Evolutionary conservation across 53 echinoderm and acorn worm genomes (phyloP).

Genomic region (Hippasteria phrygiana): DNA sequence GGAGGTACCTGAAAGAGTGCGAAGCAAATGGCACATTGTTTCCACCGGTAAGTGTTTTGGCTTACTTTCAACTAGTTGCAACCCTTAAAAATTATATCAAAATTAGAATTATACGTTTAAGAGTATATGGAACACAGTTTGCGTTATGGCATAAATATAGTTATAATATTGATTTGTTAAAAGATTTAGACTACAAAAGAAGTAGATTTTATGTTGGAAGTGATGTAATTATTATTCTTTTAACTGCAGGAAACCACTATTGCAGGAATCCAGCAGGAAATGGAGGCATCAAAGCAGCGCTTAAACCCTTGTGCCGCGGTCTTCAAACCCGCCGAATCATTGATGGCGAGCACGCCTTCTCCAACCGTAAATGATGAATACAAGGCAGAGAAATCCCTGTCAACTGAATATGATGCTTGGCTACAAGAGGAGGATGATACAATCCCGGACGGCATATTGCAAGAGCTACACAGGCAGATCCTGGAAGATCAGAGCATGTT

Average conservation of each 20-base stretch:
- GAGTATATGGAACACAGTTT: too few species aligned
- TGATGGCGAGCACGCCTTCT: not conserved
- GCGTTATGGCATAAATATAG: too few species aligned
- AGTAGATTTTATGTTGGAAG: too few species aligned
- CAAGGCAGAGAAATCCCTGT: not conserved
- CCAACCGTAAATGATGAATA: not conserved
- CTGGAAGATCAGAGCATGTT: conserved; percentile 45
- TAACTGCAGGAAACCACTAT: conserved; percentile 59
- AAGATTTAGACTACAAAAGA: too few species aligned
- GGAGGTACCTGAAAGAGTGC: conserved; percentile 74
- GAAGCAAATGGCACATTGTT: conserved; percentile 54
- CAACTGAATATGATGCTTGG: conserved; percentile 21
- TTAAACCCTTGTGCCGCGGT: conserved; percentile 77
- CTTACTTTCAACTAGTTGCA: not conserved
- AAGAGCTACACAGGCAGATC: conserved; percentile 79
- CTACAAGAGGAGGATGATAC: conserved; percentile 63
- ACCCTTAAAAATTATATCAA: too few species aligned
- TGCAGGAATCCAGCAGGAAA: conserved; percentile 75
- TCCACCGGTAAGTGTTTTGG: conserved; percentile 11
- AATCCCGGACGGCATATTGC: conserved; percentile 74
- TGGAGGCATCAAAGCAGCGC: conserved; percentile 71
- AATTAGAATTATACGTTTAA: too few species aligned
- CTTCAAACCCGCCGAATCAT: conserved; percentile 5
- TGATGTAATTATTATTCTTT: not conserved
- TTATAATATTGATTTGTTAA: too few species aligned